Evolutionary conservation across 2,113 vertebrate species (phyloP), one percentile per base, ranked within the genome.

Genomic region (Equus przewalskii): DNA sequence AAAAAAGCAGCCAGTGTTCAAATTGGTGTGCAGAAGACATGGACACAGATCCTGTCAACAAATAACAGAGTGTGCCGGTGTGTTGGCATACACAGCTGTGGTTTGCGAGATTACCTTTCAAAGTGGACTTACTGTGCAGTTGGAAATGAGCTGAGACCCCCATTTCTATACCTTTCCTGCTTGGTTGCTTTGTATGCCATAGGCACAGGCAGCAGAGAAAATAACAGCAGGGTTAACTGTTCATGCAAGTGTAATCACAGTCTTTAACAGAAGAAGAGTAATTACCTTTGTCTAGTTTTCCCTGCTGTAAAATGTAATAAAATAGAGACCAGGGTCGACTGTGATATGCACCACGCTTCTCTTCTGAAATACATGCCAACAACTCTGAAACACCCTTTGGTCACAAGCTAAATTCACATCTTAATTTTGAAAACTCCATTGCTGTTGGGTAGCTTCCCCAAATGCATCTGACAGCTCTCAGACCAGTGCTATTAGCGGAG

Each of bases 221-320:
- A 98, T 95, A 98, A 98, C 97, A 98, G 98, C 98, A 96, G 97
- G 69, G 93, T 93, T 98, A 98, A 98, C 96, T 97, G 90, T 98
- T 98, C 94, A 82, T 94, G 98, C 97, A 98, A 98, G 96, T 98
- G 94, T 98, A 98, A 98, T 98, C 97, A 98, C 78, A 98, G 97
- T 94, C 97, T 98, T 98, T 97, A 98, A 97, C 96, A 97, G 98
- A 98, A 97, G 97, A 98, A 98, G 98, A 98, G 97, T 98, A 98
- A 98, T 99, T 98, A 98, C 98, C 97, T 98, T 98, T 98, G 98
- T 98, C 98, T 98, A 96, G 86, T 95, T 98, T 97, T 97, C 97
- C 89, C 95, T 90, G 96, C 96, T 93, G 95, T 6, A 87, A 95
- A 98, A 97, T 62, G 80, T 95, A 91, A 83, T 94, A 91, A 98